Base-by-base conservation (phyloP, 2,797 vertebrate species). In the Alectoris magna region DNA sequence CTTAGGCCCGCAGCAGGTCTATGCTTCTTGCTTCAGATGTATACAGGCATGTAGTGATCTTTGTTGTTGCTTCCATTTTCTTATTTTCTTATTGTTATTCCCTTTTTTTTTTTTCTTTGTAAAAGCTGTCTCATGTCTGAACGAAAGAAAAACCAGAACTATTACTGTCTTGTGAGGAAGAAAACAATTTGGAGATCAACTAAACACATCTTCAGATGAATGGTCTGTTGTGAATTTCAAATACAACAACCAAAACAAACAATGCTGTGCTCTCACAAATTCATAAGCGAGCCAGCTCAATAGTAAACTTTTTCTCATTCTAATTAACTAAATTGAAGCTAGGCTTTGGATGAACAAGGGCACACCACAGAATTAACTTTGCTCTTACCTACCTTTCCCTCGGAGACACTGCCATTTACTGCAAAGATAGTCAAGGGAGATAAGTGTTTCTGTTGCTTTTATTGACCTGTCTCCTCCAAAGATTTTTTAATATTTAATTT, bases 91-190 rank as follows among this genome's bases (percentile, higher is more conserved):
- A n/a, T n/a, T n/a, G 31, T 19, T 56, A 12, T 56, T 56, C 17
- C 14, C 6, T 34, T 34, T 34, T 34, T 34, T 53, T 67, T 81
- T 44, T 39, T 74, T 2, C 12, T 76, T 64, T 1, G 0, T 56
- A 43, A 48, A 53, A 70, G 36, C 19, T 56, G 15, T 14, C 17
- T 84, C 1, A 23, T 17, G 0, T 51, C 26, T 69, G 80, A 87
- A 78, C 68, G 29, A 91, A 92, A 69, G 21, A 74, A 69, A 59
- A 94, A 38, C 34, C 27, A 23, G 56, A 94, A n/a, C n/a, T 24
- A 18, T 3, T 11, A 56, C 62, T 48, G 8, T 49, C 8, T 60
- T 17, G 19, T 23, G 17, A 71, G 49, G 38, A 82, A 87, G 55
- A 48, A 17, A 62, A 53, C 15, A 8, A 59, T 21, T 17, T 19